A percentile compares a stretch with the other conserved stretches of the same genome.
Evolutionary conservation across 2,888 invertebrate genomes (phyloP).

Genomic region (Bombyx huttoni): DNA sequence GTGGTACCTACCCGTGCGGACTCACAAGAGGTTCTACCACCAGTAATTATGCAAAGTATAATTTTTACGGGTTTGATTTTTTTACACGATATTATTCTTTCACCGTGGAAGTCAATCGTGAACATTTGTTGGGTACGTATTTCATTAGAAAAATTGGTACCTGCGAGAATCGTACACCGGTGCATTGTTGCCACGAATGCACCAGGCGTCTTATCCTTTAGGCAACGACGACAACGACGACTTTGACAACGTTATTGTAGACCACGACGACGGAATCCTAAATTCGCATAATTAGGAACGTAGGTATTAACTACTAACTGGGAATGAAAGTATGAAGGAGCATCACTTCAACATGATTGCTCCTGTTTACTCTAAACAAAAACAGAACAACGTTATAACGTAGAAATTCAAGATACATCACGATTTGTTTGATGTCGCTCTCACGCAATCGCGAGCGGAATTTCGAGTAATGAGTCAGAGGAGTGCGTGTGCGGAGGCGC

Average conservation of each 20-base stretch:
- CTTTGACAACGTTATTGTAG: constrained; percentile 1
- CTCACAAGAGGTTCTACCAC: too few species aligned
- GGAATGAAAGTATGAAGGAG: constrained; percentile 32
- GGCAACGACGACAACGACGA: too few species aligned
- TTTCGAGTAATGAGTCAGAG: constrained; percentile 12
- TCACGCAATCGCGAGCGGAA: constrained; percentile 23
- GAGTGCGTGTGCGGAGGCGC: constrained; percentile 1
- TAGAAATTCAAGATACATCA: constrained; percentile 24
- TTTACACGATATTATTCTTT: too few species aligned
- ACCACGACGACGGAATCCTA: not conserved
- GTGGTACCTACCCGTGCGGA: too few species aligned
- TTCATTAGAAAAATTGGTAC: too few species aligned
- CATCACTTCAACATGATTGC: constrained; percentile 26
- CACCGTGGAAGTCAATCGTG: too few species aligned
- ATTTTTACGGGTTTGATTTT: too few species aligned
- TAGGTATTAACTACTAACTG: constrained; percentile 7
- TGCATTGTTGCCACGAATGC: too few species aligned
- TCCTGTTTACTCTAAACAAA: constrained; percentile 33
- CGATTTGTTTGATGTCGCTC: constrained; percentile 32
- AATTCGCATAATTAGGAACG: not conserved
- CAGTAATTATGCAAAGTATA: too few species aligned
- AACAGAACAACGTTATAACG: constrained; percentile 27
- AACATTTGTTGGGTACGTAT: too few species aligned
- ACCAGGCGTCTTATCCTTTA: too few species aligned
- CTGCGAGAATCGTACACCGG: too few species aligned